These are phyloP conservation scores for Plecotus auritus DNA, from an alignment of 2,113 vertebrate genomes.

Conservation along the genomic window DNA sequence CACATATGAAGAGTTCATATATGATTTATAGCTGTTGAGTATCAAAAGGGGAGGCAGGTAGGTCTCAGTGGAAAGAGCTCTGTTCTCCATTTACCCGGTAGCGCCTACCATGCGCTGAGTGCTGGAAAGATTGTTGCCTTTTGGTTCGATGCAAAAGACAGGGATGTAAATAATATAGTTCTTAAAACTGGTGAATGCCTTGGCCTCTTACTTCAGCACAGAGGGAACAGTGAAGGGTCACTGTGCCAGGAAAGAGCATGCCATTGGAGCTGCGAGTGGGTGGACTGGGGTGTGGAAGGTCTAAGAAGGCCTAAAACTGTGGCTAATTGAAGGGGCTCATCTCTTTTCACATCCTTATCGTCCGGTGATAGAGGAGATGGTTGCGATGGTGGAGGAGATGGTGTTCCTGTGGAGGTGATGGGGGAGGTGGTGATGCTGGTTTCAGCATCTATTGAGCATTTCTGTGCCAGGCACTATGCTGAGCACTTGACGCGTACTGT, in stretches of 20 bases:
- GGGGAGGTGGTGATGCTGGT: not conserved
- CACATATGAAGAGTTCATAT: not conserved
- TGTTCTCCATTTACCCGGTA: not conserved
- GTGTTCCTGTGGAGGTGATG: not conserved
- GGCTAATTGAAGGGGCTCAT: not conserved
- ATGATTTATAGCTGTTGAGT: not conserved
- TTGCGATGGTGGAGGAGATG: not conserved
- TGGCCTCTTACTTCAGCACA: not conserved
- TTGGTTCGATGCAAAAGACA: not conserved
- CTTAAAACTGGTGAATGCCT: no score
- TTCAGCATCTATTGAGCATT: no score
- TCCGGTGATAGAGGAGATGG: not conserved
- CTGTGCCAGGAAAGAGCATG: not conserved
- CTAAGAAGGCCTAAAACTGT: not conserved
- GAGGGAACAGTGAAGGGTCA: not conserved
- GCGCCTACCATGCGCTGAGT: not conserved
- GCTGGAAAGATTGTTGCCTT: not conserved
- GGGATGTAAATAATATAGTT: not conserved
- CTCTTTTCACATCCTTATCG: not conserved
- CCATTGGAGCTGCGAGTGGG: not conserved
- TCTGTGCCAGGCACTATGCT: not conserved
- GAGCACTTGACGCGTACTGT: rapidly evolving
- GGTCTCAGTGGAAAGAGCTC: not conserved
- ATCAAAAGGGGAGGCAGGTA: not conserved
- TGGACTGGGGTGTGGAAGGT: not conserved